A percentile compares a stretch with the other conserved stretches of the same genome.
Evolutionary conservation across 2,888 invertebrate genomes (phyloP).

Genomic region (Ferrisia virgata): DNA sequence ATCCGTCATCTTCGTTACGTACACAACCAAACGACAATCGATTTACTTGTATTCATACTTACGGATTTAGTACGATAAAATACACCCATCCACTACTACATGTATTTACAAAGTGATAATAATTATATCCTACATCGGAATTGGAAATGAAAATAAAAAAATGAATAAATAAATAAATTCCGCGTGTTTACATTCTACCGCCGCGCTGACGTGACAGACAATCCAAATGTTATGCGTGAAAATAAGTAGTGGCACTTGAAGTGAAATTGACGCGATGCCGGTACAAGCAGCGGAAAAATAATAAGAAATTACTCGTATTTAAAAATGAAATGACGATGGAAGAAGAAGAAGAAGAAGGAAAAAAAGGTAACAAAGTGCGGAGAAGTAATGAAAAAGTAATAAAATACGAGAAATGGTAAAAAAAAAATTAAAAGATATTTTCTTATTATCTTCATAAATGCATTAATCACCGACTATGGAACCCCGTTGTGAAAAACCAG

Average conservation of each 20-base stretch:
- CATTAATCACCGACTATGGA: conserved; percentile 39
- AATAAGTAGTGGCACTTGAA: neutral
- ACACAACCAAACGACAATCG: too few relatives aligned
- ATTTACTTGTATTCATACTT: too few relatives aligned
- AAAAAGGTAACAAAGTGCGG: conserved; percentile 31
- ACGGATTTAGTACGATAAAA: too few relatives aligned
- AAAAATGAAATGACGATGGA: neutral
- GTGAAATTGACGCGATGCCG: neutral
- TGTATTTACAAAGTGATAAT: too few relatives aligned
- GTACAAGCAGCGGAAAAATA: neutral
- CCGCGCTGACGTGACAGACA: neutral
- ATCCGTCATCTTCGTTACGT: neutral
- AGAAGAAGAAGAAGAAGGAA: neutral
- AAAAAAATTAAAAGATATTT: conserved; percentile 36
- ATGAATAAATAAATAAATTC: too few relatives aligned
- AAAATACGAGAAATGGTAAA: conserved; percentile 41
- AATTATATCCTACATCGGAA: neutral
- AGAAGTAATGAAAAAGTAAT: conserved; percentile 41
- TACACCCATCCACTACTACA: too few relatives aligned
- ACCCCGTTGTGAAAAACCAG: conserved; percentile 42
- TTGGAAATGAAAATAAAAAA: neutral
- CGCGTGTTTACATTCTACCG: neutral
- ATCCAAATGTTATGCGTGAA: neutral
- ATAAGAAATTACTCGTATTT: neutral
- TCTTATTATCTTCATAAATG: conserved; percentile 43